phyloP scores from a whole-genome alignment of 2,888 invertebrate genomes.

The Escarpia spicata region DNA sequence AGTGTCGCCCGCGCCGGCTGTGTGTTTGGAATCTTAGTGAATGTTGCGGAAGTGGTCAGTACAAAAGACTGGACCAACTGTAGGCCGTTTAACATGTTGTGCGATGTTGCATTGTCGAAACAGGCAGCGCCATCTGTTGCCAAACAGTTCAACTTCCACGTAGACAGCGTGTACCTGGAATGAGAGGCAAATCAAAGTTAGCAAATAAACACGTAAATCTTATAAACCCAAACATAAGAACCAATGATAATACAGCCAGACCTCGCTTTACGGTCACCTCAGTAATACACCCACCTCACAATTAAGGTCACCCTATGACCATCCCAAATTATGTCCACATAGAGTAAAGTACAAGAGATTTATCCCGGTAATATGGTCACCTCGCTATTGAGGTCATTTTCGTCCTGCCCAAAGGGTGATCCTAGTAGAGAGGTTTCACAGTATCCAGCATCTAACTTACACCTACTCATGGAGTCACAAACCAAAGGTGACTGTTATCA shows the following conservation, averaged over 20 bases:
- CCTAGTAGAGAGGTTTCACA: no score
- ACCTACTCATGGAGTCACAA: no score
- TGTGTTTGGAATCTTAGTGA: conserved; percentile 32
- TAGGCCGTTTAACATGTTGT: background rate
- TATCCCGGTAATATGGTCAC: no score
- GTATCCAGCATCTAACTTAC: no score
- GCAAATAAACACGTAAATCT: background rate
- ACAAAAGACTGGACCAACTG: conserved; percentile 28
- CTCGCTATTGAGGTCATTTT: no score
- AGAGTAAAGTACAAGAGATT: no score
- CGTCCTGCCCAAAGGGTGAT: no score
- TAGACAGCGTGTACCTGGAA: conserved; percentile 51
- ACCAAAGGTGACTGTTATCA: no score
- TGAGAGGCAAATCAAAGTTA: background rate
- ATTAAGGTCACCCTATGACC: no score
- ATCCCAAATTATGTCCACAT: no score
- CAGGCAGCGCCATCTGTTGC: conserved; percentile 45
- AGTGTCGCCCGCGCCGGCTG: conserved; percentile 20
- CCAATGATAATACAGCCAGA: background rate
- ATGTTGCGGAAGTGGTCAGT: conserved; percentile 36
- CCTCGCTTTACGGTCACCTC: no score
- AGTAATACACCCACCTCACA: no score
- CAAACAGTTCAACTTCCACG: conserved; percentile 50
- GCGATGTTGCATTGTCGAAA: conserved; percentile 21
- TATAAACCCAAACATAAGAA: background rate